These are phyloP conservation scores for Parnassius apollo DNA, from an alignment of 2,888 invertebrate genomes.

Conservation along the genomic window DNA sequence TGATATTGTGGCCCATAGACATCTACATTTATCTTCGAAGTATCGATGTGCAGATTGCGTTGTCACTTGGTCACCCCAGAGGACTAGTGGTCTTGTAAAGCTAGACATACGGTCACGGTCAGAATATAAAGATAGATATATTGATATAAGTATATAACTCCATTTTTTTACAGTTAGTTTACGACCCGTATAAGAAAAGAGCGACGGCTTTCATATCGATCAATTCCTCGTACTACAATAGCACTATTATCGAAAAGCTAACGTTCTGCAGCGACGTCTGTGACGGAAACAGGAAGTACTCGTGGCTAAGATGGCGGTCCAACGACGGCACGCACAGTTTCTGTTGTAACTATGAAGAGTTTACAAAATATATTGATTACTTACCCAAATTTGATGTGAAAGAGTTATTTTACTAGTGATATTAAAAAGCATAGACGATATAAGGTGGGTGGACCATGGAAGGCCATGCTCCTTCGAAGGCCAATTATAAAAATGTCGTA, in stretches of 20 bases:
- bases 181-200: constrained; percentile 45
- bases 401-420: constrained; percentile 37
- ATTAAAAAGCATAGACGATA: too few relatives aligned
- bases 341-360: constrained; percentile 60
- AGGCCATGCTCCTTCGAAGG: too few relatives aligned
- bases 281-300: constrained; percentile 40
- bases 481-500: too few relatives aligned
- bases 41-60: too few relatives aligned
- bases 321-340: constrained; percentile 65
- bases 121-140: too few relatives aligned
- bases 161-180: constrained; percentile 53
- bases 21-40: too few relatives aligned
- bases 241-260: constrained; percentile 37
- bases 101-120: too few relatives aligned
- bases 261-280: constrained; percentile 62
- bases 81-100: too few relatives aligned
- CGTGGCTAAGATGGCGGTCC: constrained; percentile 63
- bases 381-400: constrained; percentile 44
- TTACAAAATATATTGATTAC: constrained; percentile 38
- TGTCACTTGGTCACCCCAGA: too few relatives aligned
- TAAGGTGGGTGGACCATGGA: too few relatives aligned
- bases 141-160: too few relatives aligned
- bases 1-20: too few relatives aligned
- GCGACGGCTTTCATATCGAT: constrained; percentile 61
- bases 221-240: constrained; percentile 60